Conservation (phyloP, 2,888 invertebrate genomes). For the Tillus elongatus region DNA sequence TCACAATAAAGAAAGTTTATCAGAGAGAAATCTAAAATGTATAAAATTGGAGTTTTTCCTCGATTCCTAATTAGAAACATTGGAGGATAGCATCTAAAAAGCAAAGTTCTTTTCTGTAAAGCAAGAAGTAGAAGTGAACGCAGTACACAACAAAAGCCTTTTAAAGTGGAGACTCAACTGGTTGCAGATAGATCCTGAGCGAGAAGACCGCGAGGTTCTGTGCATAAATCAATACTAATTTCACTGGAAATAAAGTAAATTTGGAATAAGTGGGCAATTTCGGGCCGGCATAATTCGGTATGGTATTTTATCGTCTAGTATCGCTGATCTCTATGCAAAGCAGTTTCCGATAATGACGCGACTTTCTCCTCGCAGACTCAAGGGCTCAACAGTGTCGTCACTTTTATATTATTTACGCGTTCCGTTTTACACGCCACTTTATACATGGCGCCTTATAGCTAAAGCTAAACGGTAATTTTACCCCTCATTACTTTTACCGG, state of each 20-base stretch:
- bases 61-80: too few species aligned
- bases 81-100: too few species aligned
- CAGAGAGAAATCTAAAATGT: too few species aligned
- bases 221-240: conserved; percentile 38
- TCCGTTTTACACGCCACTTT: conserved; percentile 30
- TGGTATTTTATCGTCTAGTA: conserved; percentile 34
- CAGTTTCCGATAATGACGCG: conserved; percentile 42
- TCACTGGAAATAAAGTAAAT: conserved; percentile 31
- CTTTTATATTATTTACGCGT: conserved; percentile 42
- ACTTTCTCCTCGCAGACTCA: too few species aligned
- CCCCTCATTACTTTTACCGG: conserved; percentile 41
- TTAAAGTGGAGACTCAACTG: conserved; percentile 27
- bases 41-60: too few species aligned
- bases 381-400: conserved; percentile 36
- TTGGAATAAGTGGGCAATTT: conserved; percentile 34
- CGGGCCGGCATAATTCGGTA: conserved; percentile 29
- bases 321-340: conserved; percentile 42
- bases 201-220: conserved; percentile 19
- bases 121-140: too few species aligned
- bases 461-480: conserved; percentile 41
- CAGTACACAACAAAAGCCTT: too few species aligned
- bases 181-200: conserved; percentile 29
- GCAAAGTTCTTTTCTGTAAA: too few species aligned
- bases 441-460: too few species aligned
- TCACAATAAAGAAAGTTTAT: too few species aligned